Conservation (phyloP, 2,888 invertebrate species). For the Hypena proboscidalis region DNA sequence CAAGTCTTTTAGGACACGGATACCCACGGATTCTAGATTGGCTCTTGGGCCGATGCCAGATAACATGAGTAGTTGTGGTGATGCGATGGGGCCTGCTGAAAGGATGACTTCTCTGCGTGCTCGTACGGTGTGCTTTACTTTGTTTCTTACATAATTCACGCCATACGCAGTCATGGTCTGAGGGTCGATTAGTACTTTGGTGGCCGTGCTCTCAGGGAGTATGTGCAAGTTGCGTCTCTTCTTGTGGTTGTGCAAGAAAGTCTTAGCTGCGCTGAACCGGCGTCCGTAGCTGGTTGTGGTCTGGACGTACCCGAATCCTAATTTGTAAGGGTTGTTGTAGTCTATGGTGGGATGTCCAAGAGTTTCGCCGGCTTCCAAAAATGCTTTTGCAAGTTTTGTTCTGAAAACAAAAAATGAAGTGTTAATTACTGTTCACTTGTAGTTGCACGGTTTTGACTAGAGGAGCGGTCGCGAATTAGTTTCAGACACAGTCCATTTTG, state of each 20-base stretch:
- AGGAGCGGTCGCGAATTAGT: no score
- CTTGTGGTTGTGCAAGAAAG: slow-evolving; percentile 86
- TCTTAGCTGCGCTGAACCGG: slow-evolving; percentile 88
- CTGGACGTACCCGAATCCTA: slow-evolving; percentile 89
- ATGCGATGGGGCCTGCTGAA: slow-evolving; percentile 94
- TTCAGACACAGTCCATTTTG: no score
- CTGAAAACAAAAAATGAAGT: slow-evolving; percentile 65
- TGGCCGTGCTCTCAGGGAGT: slow-evolving; percentile 86
- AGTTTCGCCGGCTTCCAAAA: slow-evolving; percentile 86
- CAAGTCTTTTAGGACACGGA: slow-evolving; percentile 86
- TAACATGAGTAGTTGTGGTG: slow-evolving; percentile 95
- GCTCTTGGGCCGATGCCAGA: slow-evolving; percentile 88
- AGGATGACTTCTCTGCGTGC: slow-evolving; percentile 93
- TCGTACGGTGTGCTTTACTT: slow-evolving; percentile 71
- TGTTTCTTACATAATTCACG: slow-evolving; percentile 87
- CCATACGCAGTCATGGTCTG: slow-evolving; percentile 87
- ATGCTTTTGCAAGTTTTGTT: slow-evolving; percentile 74
- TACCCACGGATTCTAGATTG: slow-evolving; percentile 80
- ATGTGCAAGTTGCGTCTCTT: slow-evolving; percentile 88
- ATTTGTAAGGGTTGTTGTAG: slow-evolving; percentile 86
- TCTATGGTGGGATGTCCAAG: slow-evolving; percentile 89
- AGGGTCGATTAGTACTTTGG: slow-evolving; percentile 87
- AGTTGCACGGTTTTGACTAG: no score
- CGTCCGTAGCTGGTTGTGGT: slow-evolving; percentile 85
- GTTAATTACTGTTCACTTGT: background rate